Base-by-base conservation (phyloP, 2,888 invertebrate genomes). In the Endomychus coccineus region DNA sequence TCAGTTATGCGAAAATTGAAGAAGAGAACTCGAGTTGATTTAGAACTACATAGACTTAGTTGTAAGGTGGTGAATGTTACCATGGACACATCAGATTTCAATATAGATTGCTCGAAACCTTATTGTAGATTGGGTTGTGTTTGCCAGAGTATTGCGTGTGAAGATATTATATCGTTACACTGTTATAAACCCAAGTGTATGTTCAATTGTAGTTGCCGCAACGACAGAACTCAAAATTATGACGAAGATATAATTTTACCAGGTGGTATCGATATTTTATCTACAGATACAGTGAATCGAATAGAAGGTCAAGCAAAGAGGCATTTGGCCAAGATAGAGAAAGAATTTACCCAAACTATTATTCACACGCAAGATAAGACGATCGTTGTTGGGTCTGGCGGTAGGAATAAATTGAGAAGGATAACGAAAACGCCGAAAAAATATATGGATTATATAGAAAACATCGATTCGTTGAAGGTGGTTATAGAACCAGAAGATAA, bases 301-400 rank as follows among this genome's bases (percentile, higher is more conserved):
- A 55, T 76, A 33, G 69, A 74, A 43, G 67, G 68, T 46, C 66
- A 71, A 54, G 68, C 69, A 1, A 73, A 71, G 50, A 64, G 59
- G 25, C 71, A 73, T 38, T 62, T 83, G 41, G 75, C 81, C 1
- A 77, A 74, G 55, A 77, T 77, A 52, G 82, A 83, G 58, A 73
- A 77, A 57, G 80, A 81, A 53, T 83, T 83, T 60, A 79, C 77
- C 10, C 79, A 81, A 50, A 83, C 83, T 3, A 71, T 83, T 14
- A 75, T 83, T 35, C 63, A 78, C 24, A 73, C 77, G 6, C 75
- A 74, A 15, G 73, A 79, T 50, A 75, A 77, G 59, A 77, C 77
- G 30, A 71, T 80, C 47, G 60, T 81, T 5, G 68, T 82, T 16
- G 78, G 78, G 41, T 63, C 69, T 4, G 68, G 68, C 37, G 64